Conservation (phyloP, 2,797 vertebrate species). For the Zonotrichia albicollis region DNA sequence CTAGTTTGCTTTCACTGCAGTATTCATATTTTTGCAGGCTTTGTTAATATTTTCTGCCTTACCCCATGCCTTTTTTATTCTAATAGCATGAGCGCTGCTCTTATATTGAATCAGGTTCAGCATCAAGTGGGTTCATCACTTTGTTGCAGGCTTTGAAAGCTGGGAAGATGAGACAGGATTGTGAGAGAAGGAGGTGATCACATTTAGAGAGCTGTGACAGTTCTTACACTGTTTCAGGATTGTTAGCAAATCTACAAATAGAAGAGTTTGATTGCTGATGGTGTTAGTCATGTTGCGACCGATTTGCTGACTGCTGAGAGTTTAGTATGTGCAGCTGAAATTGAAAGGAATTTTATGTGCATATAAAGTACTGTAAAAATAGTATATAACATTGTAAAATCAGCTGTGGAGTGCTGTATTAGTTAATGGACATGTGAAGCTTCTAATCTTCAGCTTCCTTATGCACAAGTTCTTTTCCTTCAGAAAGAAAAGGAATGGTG, state of each 20-base stretch:
- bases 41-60: conserved; percentile 33
- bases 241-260: conserved; percentile 36
- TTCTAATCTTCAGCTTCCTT: conserved; percentile 52
- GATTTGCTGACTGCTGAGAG: conserved; percentile 37
- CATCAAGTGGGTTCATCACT: not conserved
- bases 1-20: conserved; percentile 40
- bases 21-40: conserved; percentile 30
- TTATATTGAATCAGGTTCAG: not conserved
- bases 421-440: conserved; percentile 43
- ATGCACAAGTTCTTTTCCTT: conserved; percentile 49
- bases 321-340: conserved; percentile 53
- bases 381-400: conserved; percentile 55
- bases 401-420: conserved; percentile 58
- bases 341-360: conserved; percentile 48
- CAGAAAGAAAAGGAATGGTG: conserved; percentile 61
- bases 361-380: conserved; percentile 63
- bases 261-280: conserved; percentile 42
- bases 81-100: conserved; percentile 29
- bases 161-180: conserved; percentile 9
- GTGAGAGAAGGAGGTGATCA: not conserved
- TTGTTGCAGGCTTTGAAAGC: not conserved
- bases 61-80: conserved; percentile 1
- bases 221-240: conserved; percentile 1
- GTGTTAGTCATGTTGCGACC: conserved; percentile 34
- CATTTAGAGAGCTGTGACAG: conserved; percentile 10